Evolutionary conservation across 2,113 vertebrate species (phyloP), one percentile per base, ranked within the genome.

Genomic region (Cichladusa arquata): DNA sequence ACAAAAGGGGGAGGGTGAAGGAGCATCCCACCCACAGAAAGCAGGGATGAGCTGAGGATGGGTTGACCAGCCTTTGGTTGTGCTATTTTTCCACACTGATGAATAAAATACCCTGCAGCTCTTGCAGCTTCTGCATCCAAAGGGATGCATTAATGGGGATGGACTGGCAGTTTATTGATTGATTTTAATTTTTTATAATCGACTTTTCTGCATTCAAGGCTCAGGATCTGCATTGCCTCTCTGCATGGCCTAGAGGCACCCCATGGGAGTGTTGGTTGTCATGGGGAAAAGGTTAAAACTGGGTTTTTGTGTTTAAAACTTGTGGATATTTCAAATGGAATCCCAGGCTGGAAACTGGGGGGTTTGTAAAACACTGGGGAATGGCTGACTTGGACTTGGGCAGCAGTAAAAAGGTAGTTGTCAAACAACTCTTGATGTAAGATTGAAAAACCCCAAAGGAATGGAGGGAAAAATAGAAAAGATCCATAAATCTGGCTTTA

Each of bases 101-200:
- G 31, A 36, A 80, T 48, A 56, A 54, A 50, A n/a, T 14, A 67
- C 38, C 81, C 73, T 0, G 0, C 0, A 0, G 82, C 56, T 25
- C 47, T 82, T 6, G 3, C 45, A 81, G 73, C 36, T 20, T 45
- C 25, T 62, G 38, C 56, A 7, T 65, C 31, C 56, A 20, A 69
- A 72, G 71, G 40, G 67, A 56, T n/a, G 45, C 16, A 1, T 38
- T 84, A 50, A 42, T 25, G 50, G 31, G 65, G 36, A 7, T 22
- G 15, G 42, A 11, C 45, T n/a, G 72, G 29, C 2, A 4, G 65
- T n/a, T 51, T 36, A 45, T 74, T 66, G 28, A 74, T 79, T 62
- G 29, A 19, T 48, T 86, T 50, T 8, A 40, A 8, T 58, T 26
- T 54, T 60, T n/a, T 61, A 29, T 19, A 7, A 56, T 82, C 5